Base-by-base conservation (phyloP, 1,140 invertebrate species). In the Pteromalus puparum region DNA sequence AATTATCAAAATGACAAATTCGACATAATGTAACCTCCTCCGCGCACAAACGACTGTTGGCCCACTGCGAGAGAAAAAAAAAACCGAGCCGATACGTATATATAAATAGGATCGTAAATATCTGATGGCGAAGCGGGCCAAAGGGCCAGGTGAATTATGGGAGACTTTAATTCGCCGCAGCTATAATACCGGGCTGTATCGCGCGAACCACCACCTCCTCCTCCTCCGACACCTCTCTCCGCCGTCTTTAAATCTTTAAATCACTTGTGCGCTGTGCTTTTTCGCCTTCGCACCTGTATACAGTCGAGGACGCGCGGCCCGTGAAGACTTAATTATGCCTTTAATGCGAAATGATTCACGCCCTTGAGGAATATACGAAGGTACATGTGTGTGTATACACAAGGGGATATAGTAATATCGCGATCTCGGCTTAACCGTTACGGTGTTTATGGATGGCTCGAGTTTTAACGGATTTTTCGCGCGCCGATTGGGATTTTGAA, bases 281-380 rank as follows among this genome's bases (percentile, higher is more conserved):
- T 53, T 26, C 42, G 74, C 67, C 28, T 30, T 70, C 67, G 67
- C 67, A 70, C 67, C 67, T 61, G 53, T 46, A 72, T 75, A 67
- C 34, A 13, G 12, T 15, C 21, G 26, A 76, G 15, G 74, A 26
- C 24, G n/a, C 53, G 46, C 6, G 18, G 38, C 2, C 38, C 48
- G 46, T 61, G 81, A 82, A 65, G 72, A 74, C 72, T 82, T 75
- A 82, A 82, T 82, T 82, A 74, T 30, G 81, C 72, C 5, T 79
- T 81, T 81, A 81, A 82, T 42, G 42, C 28, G 38, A 65, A 65
- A 61, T 75, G 81, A 75, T 82, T 82, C 72, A 75, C 81, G 81
- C 81, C 81, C 72, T 38, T 65, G 26, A 26, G 65, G 34, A 42
- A 1, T 26, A 1, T 26, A 79, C 38, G 38, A 42, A 42, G 10